Evolutionary conservation across 2,797 vertebrate species (phyloP), one percentile per base, ranked within the genome.

Genomic region (Varecia variegata): DNA sequence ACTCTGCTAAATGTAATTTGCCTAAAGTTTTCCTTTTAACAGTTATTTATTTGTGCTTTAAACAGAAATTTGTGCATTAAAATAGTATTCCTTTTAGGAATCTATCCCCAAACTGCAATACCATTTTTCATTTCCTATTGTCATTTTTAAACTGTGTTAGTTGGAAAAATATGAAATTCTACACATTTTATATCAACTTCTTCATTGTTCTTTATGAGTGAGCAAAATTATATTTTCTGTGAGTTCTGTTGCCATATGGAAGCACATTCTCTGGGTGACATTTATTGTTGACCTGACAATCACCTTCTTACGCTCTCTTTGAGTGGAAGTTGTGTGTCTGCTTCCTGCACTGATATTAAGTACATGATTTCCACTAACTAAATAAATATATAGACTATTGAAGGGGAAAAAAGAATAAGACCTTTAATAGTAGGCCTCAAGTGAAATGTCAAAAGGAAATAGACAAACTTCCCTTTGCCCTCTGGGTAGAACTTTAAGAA

Each of bases 331-430:
- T 96, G 93, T 93, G 76, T 90, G 90, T 56, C 21, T 35, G 77
- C 67, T 93, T 95, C 70, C 88, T 95, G 38, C 3, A 73, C 1
- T 90, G 65, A 79, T 95, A 86, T 73, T 97, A 97, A 95, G 71
- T 93, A 65, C 74, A 83, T 67, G 77, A 81, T 13, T 76, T 95
- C 96, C 83, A 77, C 40, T 88, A 40, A 94, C 89, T 96, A 94
- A 77, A 43, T 95, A 92, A 94, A 84, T 90, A 81, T 9, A 30
- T 70, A 89, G 89, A 97, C 85, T 21, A 62, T 32, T 97, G 47
- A 40, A 83, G 35, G 77, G 83, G 62, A 14, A 83, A 73, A 13
- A 38, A 58, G 60, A 91, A 68, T 8, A 86, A 20, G 12, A 9
- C 14, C 65, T 80, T 56, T 27, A 71, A 85, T 9, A 56, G 14